Conservation (phyloP, 2,797 vertebrate genomes). For the Naso thynnoides region DNA sequence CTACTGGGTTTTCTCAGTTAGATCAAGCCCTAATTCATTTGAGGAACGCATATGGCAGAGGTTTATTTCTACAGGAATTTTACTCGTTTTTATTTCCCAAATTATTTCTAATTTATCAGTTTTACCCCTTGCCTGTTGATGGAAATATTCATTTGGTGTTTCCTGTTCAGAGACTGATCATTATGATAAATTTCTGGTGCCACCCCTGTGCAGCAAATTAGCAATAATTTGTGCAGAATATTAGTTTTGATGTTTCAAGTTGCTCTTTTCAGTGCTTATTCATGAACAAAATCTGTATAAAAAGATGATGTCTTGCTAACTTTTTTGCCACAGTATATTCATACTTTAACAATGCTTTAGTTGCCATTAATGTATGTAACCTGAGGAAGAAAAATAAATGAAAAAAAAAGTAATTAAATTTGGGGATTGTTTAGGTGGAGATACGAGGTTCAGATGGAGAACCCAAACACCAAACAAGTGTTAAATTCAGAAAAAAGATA, state of each 20-base stretch:
- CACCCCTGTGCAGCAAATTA: neutral
- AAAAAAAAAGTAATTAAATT: no score
- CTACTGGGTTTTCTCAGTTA: constrained; percentile 44
- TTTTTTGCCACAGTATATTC: no score
- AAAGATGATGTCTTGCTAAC: no score
- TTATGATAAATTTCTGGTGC: neutral
- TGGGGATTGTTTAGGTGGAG: no score
- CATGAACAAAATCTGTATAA: neutral
- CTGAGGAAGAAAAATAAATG: no score
- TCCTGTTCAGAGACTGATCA: neutral
- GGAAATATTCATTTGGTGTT: neutral
- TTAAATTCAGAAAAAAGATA: neutral
- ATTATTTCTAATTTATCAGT: neutral
- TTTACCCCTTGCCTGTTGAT: neutral
- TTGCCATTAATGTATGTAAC: no score
- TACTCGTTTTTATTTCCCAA: neutral
- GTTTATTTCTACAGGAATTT: neutral
- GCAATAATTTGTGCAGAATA: neutral
- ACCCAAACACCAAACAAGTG: no score
- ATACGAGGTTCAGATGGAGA: no score
- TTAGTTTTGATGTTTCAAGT: neutral
- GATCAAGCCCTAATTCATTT: constrained; percentile 27
- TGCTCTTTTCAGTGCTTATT: neutral
- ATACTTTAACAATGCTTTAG: no score
- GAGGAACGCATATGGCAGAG: constrained; percentile 4